A percentile compares a stretch with the other conserved stretches of the same genome.
Evolutionary conservation across 2,113 vertebrate genomes (phyloP).

Genomic region (Dendrocopos noguchii): DNA sequence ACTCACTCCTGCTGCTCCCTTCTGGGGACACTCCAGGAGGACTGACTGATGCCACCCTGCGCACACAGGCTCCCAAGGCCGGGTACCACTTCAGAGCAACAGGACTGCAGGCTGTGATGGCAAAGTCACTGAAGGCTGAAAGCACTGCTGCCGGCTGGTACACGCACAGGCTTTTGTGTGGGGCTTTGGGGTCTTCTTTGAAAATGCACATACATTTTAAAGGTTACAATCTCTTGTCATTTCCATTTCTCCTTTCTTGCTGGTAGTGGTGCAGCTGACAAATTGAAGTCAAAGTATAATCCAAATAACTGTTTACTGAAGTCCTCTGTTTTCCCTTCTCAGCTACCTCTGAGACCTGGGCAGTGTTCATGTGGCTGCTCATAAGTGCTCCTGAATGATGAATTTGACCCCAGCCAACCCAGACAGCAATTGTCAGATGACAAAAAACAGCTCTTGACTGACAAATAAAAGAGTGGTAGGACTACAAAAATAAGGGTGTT

Average conservation of each 20-base stretch:
- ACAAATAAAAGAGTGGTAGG: background rate
- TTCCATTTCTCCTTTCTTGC: conserved; percentile 11
- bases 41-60: background rate
- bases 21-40: background rate
- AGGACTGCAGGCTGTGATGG: background rate
- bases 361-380: background rate
- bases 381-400: background rate
- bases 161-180: background rate
- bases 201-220: conserved; percentile 10
- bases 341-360: background rate
- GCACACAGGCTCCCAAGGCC: background rate
- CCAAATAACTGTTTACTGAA: background rate
- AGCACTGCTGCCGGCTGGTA: background rate
- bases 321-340: background rate
- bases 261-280: conserved; percentile 29
- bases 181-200: background rate
- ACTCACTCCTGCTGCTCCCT: background rate
- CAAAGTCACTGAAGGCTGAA: background rate
- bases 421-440: background rate
- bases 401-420: background rate
- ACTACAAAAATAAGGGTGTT: background rate
- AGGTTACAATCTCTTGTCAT: conserved; percentile 31
- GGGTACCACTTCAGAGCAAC: background rate
- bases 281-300: conserved; percentile 13
- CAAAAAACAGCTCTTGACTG: background rate